Evolutionary conservation across 53 echinoderm and acorn worm species (phyloP), one percentile per base, ranked within the genome.

Genomic region (Echinometra lucunter): DNA sequence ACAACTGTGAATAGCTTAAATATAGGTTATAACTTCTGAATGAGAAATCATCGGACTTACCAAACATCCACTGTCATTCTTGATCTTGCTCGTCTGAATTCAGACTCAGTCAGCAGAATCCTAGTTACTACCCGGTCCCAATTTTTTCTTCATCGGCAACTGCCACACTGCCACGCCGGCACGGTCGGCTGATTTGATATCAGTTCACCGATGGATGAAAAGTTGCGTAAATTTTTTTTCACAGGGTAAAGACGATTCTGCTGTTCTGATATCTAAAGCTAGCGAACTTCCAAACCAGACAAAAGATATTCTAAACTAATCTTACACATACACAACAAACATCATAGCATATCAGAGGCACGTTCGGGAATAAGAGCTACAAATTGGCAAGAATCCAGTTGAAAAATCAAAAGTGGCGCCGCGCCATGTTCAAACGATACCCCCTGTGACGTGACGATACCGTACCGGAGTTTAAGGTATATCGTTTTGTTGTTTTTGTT

Each of bases 391-490:
- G 35, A 15, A 32, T 72, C 72, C 72, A 72, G 70, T 70, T n/a
- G 70, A 70, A 15, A 70, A 35, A 72, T 72, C 72, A 72, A 72
- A 72, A 6, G 72, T 72, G 32, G 72, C 72, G 72, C 72, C 72
- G 72, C 63, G 63, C 63, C 63, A 63, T 63, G 63, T 63, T 63
- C 4, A 63, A 23, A 63, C 63, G 63, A 63, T 63, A 63, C 63
- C 25, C 6, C 6, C 23, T 19, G 0, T 6, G 25, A 25, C 25
- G 4, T 63, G 25, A 25, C 63, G 63, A 27, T 63, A 53, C 49
- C 4, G 9, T 49, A 9, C 4, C 49, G 49, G 8, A 53, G 9
- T 9, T 53, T 2, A 53, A 9, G 9, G 53, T 53, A 53, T 53
- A 63, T 63, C 63, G 63, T 63, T 63, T 63, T n/a, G n/a, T n/a